A percentile compares a stretch with the other conserved stretches of the same genome.
phyloP scores from a whole-genome alignment of 2,888 invertebrate genomes.

The Tetragonula carbonaria region DNA sequence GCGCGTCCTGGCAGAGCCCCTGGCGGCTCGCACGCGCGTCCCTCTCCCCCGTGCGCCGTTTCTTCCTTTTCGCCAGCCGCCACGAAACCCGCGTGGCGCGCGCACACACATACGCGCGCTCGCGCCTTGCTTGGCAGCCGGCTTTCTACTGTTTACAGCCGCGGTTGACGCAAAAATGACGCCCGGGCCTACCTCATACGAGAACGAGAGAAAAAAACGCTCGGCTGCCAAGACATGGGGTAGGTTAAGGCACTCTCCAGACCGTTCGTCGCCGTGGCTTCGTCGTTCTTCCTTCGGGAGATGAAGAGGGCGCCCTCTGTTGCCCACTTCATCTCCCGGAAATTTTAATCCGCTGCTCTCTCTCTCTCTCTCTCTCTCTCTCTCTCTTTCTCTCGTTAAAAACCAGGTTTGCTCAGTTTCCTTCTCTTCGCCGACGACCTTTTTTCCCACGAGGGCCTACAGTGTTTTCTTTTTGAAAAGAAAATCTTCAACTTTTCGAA shows the following conservation, averaged over 20 bases:
- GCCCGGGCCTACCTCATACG: conserved; percentile 78
- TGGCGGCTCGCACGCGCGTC: conserved; percentile 13
- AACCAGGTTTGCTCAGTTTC: too few species aligned
- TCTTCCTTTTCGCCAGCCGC: conserved; percentile 12
- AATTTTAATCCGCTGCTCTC: too few species aligned
- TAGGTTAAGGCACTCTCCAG: conserved; percentile 77
- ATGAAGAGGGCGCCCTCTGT: too few species aligned
- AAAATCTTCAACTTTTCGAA: too few species aligned
- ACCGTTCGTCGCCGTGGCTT: conserved; percentile 37
- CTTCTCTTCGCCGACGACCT: too few species aligned
- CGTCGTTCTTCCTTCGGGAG: too few species aligned
- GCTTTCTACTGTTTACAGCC: conserved; percentile 81
- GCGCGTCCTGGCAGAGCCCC: conserved; percentile 54
- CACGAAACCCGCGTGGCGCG: conserved; percentile 1
- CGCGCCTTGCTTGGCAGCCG: conserved; percentile 76
- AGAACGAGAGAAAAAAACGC: conserved; percentile 73
- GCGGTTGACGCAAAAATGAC: conserved; percentile 80
- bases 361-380: too few species aligned
- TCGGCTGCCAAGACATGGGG: conserved; percentile 81
- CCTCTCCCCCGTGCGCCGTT: background rate
- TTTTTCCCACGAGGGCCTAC: too few species aligned
- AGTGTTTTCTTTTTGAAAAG: too few species aligned
- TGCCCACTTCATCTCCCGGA: background rate
- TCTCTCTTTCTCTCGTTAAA: too few species aligned
- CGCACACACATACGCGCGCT: background rate